Evolutionary conservation across 2,888 invertebrate species (phyloP).

Genomic region (Drosophila infuscata): DNA sequence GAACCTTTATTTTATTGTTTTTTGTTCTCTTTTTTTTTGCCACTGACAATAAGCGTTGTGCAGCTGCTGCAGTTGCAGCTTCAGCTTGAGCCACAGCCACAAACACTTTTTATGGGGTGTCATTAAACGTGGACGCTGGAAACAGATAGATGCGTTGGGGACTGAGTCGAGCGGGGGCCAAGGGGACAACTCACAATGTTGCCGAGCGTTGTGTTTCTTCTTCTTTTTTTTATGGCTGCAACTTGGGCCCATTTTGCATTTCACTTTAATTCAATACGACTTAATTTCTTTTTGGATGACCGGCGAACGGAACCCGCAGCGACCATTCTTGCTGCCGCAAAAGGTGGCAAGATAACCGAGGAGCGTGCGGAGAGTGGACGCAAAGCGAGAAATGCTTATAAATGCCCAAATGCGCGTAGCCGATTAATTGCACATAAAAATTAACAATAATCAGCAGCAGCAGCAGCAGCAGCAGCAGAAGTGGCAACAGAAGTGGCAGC

Average conservation of each 20-base stretch:
- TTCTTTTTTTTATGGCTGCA: conserved; percentile 51
- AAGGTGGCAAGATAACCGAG: neutral
- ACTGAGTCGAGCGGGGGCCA: neutral
- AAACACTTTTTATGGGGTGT: conserved; percentile 73
- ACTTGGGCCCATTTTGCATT: conserved; percentile 69
- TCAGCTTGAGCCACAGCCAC: conserved; percentile 27
- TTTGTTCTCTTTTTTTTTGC: conserved; percentile 11
- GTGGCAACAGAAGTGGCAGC: neutral
- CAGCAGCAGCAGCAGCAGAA: conserved; percentile 4
- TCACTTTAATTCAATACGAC: conserved; percentile 78
- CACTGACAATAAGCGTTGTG: conserved; percentile 64
- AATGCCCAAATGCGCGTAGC: conserved; percentile 78
- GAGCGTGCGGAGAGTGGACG: neutral
- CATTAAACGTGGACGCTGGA: conserved; percentile 45
- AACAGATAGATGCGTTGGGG: neutral
- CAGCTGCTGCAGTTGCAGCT: conserved; percentile 52
- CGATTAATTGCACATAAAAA: conserved; percentile 80
- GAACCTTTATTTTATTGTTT: conserved; percentile 14
- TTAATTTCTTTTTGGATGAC: conserved; percentile 60
- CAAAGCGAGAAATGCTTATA: conserved; percentile 70
- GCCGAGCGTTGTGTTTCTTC: conserved; percentile 34
- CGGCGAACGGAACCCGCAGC: conserved; percentile 42
- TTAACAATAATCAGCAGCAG: conserved; percentile 70
- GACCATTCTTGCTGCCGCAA: conserved; percentile 25
- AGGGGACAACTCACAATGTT: conserved; percentile 56